Base-by-base conservation (phyloP, 2,797 vertebrate genomes). In the Nannoperca australis region DNA sequence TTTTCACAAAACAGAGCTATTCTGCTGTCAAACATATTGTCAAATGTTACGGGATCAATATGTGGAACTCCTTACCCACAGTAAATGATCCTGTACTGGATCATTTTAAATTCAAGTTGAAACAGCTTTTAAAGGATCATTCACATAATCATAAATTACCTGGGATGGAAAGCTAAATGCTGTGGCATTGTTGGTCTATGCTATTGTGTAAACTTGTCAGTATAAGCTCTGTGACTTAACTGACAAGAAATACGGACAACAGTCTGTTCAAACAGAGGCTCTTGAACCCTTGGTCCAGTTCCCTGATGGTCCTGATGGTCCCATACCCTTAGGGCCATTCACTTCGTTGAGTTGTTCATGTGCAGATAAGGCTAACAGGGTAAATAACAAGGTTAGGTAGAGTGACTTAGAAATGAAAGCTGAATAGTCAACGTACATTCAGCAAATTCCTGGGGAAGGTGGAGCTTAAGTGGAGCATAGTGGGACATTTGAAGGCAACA, bases 401-500 rank as follows among this genome's bases (percentile, higher is more conserved):
- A 17, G 32, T 8, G 10, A 30, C 7, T 7, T 15, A 13, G 15
- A 4, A 42, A 6, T 51, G 14, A 22, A 27, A 47, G 70, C 51
- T 27, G 12, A 36, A 15, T 5, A 20, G 24, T 32, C 30, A 32
- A 27, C 2, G 1, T 14, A 30, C 1, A 49, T 32, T 5, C 32
- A 32, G 32, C 2, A 56, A 9, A 14, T 4, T 3, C 30, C 10
- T 0, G 3, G 2, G 1, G 45, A 40, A 69, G 2, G 2, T 49
- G 10, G 14, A 61, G 10, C 0, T 67, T 70, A 42, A 40, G 34
- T 42, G 49, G 32, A 51, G 27, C 44, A 63, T 12, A 40, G 34
- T 42, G 49, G 32, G 45, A n/a, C 44, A 63, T 12, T 2, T n/a
- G 30, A 82, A 64, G 45, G 53, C 64, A 82, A 51, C 44, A 55